Conservation (phyloP, 2,888 invertebrate genomes). For the Mantis religiosa region DNA sequence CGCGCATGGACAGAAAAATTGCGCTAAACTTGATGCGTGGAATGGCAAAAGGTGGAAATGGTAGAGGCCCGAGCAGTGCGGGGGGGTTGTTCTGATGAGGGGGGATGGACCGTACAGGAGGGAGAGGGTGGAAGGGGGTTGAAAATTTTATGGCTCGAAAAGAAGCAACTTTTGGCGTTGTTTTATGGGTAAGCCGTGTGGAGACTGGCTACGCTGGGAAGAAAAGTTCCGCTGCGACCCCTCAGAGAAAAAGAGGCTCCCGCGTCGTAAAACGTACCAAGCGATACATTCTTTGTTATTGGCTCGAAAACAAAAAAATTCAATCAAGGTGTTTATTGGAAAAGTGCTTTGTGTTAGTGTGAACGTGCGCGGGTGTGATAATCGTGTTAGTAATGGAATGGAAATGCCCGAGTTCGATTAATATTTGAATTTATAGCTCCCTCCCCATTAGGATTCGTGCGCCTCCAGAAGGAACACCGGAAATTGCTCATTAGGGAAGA, state of each 20-base stretch:
- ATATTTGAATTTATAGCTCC: conserved; percentile 8
- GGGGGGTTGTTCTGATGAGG: neutral
- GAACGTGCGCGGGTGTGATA: conserved; percentile 1
- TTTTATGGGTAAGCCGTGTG: conserved; percentile 19
- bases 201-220: neutral
- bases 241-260: conserved; percentile 13
- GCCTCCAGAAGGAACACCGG: neutral
- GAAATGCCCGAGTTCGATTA: neutral
- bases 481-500: conserved; percentile 14
- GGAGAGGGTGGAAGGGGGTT: conserved; percentile 12
- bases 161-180: conserved; percentile 25
- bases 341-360: conserved; percentile 14
- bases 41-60: conserved; percentile 19
- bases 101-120: conserved; percentile 10
- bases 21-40: conserved; percentile 23
- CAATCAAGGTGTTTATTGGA: conserved; percentile 10
- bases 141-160: conserved; percentile 20
- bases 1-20: conserved; percentile 30
- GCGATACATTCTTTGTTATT: neutral
- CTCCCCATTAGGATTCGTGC: neutral
- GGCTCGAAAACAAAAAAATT: neutral
- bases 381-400: conserved; percentile 2
- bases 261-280: neutral
- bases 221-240: conserved; percentile 15
- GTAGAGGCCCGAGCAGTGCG: neutral